Conservation (phyloP, 2,888 invertebrate genomes). For the Heliconius charithonia region DNA sequence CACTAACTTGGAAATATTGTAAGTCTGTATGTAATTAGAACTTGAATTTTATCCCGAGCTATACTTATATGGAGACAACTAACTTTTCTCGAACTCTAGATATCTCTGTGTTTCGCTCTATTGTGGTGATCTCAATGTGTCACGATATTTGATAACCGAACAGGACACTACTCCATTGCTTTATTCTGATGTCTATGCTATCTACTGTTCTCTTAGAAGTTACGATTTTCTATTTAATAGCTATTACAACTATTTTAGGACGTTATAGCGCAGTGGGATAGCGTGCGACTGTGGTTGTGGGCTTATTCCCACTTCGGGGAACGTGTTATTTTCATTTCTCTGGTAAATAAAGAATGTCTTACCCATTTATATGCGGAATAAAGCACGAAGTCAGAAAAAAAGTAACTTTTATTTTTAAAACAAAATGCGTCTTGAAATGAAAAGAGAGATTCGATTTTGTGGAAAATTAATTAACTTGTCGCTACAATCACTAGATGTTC, state of each 20-base stretch:
- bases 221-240: slow-evolving; percentile 1
- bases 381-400: background rate
- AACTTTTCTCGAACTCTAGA: slow-evolving; percentile 28
- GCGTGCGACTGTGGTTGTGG: no score
- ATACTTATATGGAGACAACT: background rate
- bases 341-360: background rate
- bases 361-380: background rate
- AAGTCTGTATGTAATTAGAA: no score
- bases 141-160: slow-evolving; percentile 40
- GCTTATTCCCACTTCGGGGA: no score
- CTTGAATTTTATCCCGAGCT: no score
- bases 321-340: no score
- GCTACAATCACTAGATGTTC: background rate
- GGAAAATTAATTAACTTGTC: background rate
- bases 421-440: no score
- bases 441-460: no score
- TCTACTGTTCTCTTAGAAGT: slow-evolving; percentile 10
- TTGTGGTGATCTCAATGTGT: slow-evolving; percentile 48
- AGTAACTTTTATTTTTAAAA: no score
- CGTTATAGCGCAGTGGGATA: no score
- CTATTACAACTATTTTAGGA: background rate
- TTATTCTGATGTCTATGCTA: slow-evolving; percentile 12
- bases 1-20: no score
- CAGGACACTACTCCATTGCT: slow-evolving; percentile 37
- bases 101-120: slow-evolving; percentile 35